These are phyloP conservation scores for Nannobrachium achirus DNA, from an alignment of 2,113 vertebrate species.

Conservation along the genomic window DNA sequence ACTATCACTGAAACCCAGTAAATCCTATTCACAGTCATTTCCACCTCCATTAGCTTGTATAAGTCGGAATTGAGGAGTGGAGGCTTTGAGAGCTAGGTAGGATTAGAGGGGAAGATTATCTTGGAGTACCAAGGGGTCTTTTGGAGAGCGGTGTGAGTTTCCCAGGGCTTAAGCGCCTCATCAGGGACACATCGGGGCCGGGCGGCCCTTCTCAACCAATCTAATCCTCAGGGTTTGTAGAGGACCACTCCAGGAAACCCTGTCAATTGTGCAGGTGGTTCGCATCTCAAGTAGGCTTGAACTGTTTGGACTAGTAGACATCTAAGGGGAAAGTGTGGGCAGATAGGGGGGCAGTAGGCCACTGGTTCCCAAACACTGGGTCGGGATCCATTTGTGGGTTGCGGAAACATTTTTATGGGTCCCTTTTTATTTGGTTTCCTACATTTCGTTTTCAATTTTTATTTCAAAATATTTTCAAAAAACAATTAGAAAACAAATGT, in stretches of 20 bases:
- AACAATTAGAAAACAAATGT: too few relatives aligned
- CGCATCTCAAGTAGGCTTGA: conserved; percentile 81
- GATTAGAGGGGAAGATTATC: conserved; percentile 62
- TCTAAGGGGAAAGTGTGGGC: conserved; percentile 44
- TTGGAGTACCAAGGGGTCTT: conserved; percentile 58
- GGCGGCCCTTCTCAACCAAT: conserved; percentile 66
- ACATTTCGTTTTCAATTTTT: too few relatives aligned
- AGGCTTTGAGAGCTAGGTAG: conserved; percentile 54
- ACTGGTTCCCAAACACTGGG: too few relatives aligned
- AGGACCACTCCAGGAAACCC: conserved; percentile 71
- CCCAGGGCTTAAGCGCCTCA: conserved; percentile 83
- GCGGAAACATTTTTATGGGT: too few relatives aligned
- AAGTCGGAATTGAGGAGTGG: conserved; percentile 29
- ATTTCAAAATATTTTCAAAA: too few relatives aligned
- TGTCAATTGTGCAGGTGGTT: conserved; percentile 78
- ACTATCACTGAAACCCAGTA: conserved; percentile 6
- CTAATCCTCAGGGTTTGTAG: conserved; percentile 85
- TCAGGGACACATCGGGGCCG: conserved; percentile 78
- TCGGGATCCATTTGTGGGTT: too few relatives aligned
- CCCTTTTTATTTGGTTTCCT: too few relatives aligned
- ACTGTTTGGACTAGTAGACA: conserved; percentile 61
- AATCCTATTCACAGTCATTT: conserved; percentile 39
- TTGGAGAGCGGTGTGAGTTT: conserved; percentile 79
- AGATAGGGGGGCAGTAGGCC: conserved; percentile 33
- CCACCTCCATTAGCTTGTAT: conserved; percentile 28